Evolutionary conservation across 2,113 vertebrate genomes (phyloP).

Genomic region (Alectura lathami): DNA sequence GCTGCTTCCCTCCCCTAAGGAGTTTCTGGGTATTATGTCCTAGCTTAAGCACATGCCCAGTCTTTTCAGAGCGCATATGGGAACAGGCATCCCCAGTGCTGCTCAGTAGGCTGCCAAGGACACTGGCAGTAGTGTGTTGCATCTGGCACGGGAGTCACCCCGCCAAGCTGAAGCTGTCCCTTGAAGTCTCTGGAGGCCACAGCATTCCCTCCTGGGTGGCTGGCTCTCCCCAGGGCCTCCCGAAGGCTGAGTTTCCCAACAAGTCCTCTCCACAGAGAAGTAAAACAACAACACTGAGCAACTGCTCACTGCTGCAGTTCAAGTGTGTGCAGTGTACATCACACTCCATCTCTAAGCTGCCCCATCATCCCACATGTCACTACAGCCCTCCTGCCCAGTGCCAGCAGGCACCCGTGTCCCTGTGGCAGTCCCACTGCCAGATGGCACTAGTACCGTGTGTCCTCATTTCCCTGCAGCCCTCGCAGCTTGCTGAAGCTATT

Average conservation of each 20-base stretch:
- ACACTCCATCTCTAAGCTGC: rapidly evolving
- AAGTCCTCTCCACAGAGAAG: background rate
- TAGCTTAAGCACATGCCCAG: background rate
- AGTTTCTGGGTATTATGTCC: background rate
- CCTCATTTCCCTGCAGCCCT: background rate
- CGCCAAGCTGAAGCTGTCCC: rapidly evolving
- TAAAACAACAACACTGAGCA: background rate
- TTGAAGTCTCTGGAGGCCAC: rapidly evolving
- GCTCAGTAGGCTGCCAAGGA: rapidly evolving
- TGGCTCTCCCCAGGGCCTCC: background rate
- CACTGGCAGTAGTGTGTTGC: rapidly evolving
- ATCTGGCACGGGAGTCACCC: rapidly evolving
- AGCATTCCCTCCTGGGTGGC: background rate
- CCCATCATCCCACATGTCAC: background rate
- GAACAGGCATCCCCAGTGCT: background rate
- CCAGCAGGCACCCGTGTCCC: rapidly evolving
- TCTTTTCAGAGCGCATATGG: background rate
- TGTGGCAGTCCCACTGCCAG: background rate
- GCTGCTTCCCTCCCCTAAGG: background rate
- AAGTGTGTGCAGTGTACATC: rapidly evolving
- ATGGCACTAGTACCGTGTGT: rapidly evolving
- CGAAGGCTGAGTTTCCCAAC: background rate
- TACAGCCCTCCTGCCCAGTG: rapidly evolving
- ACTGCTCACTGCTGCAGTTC: background rate
- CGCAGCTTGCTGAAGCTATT: background rate